Evolutionary conservation across 2,797 vertebrate species (phyloP).

Genomic region (Clarias laeviceps): DNA sequence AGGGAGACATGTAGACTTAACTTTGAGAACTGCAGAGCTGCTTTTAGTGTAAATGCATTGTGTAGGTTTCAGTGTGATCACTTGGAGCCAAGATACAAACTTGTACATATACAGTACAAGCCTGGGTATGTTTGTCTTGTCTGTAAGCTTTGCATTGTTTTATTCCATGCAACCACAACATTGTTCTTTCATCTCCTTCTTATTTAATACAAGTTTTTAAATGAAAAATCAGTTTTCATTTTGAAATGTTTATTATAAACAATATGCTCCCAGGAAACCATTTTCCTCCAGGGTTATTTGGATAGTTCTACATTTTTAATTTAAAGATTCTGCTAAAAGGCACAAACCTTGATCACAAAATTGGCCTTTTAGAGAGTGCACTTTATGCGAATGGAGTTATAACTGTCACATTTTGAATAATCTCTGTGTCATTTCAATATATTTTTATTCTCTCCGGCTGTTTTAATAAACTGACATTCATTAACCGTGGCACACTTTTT

Average conservation of each 20-base stretch:
- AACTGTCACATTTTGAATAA: constrained; percentile 3
- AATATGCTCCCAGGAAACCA: not conserved
- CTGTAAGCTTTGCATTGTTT: too few species aligned
- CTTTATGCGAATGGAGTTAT: not conserved
- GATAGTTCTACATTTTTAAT: not conserved
- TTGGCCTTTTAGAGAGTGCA: not conserved
- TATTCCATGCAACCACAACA: not conserved
- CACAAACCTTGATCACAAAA: not conserved
- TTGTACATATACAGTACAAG: not conserved
- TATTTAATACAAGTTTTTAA: not conserved
- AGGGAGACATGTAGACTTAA: not conserved
- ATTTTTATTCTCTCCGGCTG: constrained; percentile 8
- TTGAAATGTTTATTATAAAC: constrained; percentile 3
- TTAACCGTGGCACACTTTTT: not conserved
- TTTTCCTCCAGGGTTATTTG: not conserved
- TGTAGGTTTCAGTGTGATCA: not conserved
- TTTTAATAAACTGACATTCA: constrained; percentile 5
- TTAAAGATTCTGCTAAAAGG: not conserved
- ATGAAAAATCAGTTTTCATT: not conserved
- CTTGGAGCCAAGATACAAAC: not conserved
- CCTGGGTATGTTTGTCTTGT: not conserved
- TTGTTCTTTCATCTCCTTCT: not conserved
- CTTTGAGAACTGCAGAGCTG: not conserved
- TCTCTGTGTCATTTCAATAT: not conserved
- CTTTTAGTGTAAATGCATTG: not conserved